A percentile compares a stretch with the other conserved stretches of the same genome.
phyloP scores from a whole-genome alignment of 2,888 invertebrate genomes.

The Xanthia icteritia region DNA sequence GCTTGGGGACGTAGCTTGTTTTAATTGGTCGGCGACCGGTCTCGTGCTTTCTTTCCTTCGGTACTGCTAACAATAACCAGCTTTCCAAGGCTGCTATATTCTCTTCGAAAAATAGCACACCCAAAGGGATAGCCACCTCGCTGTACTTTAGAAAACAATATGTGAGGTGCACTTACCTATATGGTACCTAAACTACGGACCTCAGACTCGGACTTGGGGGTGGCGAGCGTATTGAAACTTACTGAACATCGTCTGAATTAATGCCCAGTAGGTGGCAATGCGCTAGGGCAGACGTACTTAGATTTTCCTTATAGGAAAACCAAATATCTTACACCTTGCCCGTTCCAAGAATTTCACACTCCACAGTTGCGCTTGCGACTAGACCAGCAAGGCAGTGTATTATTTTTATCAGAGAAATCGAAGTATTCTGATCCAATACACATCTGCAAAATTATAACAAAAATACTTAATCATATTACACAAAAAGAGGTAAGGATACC shows the following conservation, averaged over 20 bases:
- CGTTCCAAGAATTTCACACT: too few species aligned
- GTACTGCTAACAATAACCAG: too few species aligned
- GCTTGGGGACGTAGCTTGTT: too few species aligned
- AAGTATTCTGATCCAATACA: neutral
- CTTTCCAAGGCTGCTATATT: too few species aligned
- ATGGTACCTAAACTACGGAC: too few species aligned
- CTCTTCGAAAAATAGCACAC: neutral
- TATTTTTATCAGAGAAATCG: neutral
- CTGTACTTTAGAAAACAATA: neutral
- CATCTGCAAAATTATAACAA: neutral
- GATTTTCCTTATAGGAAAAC: neutral
- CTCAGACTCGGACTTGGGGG: neutral
- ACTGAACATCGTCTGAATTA: too few species aligned
- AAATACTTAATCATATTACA: neutral
- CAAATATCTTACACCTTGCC: too few species aligned
- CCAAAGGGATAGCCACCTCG: neutral
- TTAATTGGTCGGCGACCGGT: too few species aligned
- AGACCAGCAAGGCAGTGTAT: neutral
- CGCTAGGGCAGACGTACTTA: neutral
- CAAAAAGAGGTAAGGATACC: neutral
- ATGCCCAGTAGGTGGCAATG: neutral
- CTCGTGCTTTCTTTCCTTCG: too few species aligned
- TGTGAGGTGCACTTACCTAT: neutral
- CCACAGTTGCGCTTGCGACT: too few species aligned
- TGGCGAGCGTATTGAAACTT: neutral